Percentiles rank a stretch among this genome's conserved stretches.
phyloP scores from a whole-genome alignment of 2,797 vertebrate genomes.

The Tangara arthus region DNA sequence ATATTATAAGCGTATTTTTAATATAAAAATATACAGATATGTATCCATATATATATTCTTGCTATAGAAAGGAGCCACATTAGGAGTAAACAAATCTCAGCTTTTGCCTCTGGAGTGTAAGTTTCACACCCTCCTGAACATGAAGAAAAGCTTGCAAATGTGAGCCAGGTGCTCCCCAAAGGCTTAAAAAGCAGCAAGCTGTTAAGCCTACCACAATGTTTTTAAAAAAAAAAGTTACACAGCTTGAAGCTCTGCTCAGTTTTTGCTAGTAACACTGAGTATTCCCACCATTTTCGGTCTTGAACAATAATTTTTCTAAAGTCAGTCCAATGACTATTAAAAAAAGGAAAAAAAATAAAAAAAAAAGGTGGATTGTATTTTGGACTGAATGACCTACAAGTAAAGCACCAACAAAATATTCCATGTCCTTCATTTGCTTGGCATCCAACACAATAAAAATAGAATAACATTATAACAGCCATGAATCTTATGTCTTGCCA shows the following conservation, averaged over 20 bases:
- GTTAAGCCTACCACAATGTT: background rate
- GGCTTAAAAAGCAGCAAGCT: background rate
- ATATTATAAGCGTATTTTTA: background rate
- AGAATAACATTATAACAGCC: background rate
- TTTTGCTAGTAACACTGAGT: background rate
- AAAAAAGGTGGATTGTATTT: background rate
- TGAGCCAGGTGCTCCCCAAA: background rate
- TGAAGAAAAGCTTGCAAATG: background rate
- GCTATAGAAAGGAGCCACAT: background rate
- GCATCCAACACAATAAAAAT: conserved; percentile 20
- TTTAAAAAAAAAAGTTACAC: background rate
- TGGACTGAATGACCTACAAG: background rate
- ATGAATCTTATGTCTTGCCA: conserved; percentile 9
- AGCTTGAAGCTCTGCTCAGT: background rate
- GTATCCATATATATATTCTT: background rate
- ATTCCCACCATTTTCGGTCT: background rate
- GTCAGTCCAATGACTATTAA: background rate
- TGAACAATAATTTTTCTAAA: background rate
- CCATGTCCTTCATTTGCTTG: background rate
- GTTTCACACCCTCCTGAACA: background rate
- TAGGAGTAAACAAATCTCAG: background rate
- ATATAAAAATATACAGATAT: background rate
- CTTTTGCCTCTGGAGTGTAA: background rate
- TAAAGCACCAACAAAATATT: conserved; percentile 12
- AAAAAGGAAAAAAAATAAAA: background rate